Evolutionary conservation across 2,113 vertebrate species (phyloP), one percentile per base, ranked within the genome.

Genomic region (Eira barbara): DNA sequence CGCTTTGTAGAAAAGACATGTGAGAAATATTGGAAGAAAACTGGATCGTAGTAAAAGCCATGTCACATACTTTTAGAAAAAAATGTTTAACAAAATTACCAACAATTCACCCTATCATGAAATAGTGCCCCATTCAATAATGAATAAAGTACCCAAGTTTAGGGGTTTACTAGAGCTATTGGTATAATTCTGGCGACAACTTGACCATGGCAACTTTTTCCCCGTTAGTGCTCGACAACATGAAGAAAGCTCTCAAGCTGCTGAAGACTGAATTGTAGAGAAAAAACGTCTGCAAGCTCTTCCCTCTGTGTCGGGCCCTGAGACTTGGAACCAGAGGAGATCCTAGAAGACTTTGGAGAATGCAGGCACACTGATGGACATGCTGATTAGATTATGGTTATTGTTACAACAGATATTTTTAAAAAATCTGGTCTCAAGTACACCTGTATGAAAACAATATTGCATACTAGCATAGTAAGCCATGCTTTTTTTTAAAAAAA

Each of bases 231-330:
- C 55, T 97, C 2, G 98, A 98, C 97, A 99, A 99, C 96, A 99
- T 99, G 99, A 99, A 98, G 98, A 99, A 99, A 98, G 99, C 99
- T 0, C 96, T 98, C 97, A 99, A 98, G 81, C 96, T 99, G 71
- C 97, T 99, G 91, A 99, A 99, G 98, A 99, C 99, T n/a, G 99
- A 99, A 95, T 79, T 99, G 97, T 99, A 98, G 98, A 87, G 81
- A 8, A 57, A 95, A 97, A 96, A 52, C 86, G 69, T 39, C 87
- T 96, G 2, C 73, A 79, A 94, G 59, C 90, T 65, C 81, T 47
- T 73, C 20, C 83, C 82, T 81, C 88, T 91, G 80, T 83, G 79
- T 36, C 42, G 4, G 84, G 49, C 31, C 78, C 74, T 23, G 27
- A 85, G 31, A 95, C 76, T 15, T 94, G 92, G 89, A 89, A 82